Evolutionary conservation across 2,797 vertebrate genomes (phyloP).

Genomic region (Acanthis flammea): DNA sequence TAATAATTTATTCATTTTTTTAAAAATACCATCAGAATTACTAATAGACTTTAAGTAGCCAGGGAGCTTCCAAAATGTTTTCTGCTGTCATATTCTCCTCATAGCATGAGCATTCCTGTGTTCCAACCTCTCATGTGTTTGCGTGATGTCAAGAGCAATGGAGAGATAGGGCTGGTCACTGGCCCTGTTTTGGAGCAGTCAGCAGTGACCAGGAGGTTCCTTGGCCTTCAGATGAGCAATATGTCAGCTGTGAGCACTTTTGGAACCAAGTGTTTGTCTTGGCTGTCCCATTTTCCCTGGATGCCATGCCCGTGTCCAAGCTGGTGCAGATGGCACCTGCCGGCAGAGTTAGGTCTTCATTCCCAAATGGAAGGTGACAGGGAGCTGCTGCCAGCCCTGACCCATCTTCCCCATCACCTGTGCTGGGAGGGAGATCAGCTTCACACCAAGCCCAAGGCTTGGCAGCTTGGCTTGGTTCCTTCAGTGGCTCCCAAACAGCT

Average conservation of each 20-base stretch:
- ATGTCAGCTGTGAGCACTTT: neutral
- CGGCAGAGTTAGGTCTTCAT: conserved; percentile 13
- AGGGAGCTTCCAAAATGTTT: neutral
- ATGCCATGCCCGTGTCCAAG: neutral
- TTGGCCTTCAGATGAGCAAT: neutral
- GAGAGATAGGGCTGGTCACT: neutral
- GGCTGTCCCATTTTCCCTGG: neutral
- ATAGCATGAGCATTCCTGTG: neutral
- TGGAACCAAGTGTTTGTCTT: neutral
- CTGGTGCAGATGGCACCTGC: conserved; percentile 11
- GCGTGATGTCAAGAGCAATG: too few relatives aligned
- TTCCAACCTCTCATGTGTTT: neutral
- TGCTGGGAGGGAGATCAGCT: conserved; percentile 10
- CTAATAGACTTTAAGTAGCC: neutral
- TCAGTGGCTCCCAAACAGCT: neutral
- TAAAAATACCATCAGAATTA: neutral
- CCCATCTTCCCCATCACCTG: neutral
- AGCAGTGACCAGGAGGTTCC: neutral
- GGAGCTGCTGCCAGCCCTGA: neutral
- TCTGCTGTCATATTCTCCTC: neutral
- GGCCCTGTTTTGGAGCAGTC: neutral
- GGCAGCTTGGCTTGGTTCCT: neutral
- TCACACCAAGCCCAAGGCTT: neutral
- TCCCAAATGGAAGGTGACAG: neutral
- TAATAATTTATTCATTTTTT: neutral